Percentiles rank a stretch among this genome's conserved stretches.
Evolutionary conservation across 2,888 invertebrate genomes (phyloP).

Genomic region (Orthosia gothica): DNA sequence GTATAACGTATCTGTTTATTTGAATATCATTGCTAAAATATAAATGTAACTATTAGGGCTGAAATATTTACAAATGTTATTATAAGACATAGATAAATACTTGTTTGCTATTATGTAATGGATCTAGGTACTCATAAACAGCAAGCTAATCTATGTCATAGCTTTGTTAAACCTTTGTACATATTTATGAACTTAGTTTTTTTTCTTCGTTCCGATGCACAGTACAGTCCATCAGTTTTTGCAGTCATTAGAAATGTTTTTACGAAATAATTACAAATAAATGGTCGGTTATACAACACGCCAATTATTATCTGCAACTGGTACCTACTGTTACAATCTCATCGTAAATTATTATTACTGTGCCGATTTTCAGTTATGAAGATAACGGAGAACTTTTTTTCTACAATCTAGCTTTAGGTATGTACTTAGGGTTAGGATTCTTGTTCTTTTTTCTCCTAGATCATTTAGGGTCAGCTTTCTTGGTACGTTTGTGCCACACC

Average conservation of each 20-base stretch:
- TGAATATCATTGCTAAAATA: too few species aligned
- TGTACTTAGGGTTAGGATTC: too few species aligned
- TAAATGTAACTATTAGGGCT: not conserved
- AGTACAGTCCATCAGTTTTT: slow-evolving; percentile 38
- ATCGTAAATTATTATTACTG: slow-evolving; percentile 38
- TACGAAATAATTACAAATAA: slow-evolving; percentile 49
- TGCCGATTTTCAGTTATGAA: slow-evolving; percentile 38
- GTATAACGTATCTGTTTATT: too few species aligned
- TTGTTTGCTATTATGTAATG: not conserved
- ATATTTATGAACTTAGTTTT: not conserved
- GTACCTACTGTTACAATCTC: slow-evolving; percentile 13
- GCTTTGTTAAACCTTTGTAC: slow-evolving; percentile 7
- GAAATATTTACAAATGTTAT: too few species aligned
- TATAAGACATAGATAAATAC: too few species aligned
- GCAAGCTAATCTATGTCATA: not conserved
- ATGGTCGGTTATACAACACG: slow-evolving; percentile 37
- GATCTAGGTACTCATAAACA: not conserved
- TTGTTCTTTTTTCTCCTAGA: too few species aligned
- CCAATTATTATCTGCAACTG: slow-evolving; percentile 46
- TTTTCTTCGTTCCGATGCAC: slow-evolving; percentile 22
- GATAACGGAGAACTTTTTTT: slow-evolving; percentile 13
- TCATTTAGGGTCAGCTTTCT: too few species aligned
- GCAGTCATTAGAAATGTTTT: slow-evolving; percentile 50
- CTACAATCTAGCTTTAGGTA: too few species aligned
- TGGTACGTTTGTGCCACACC: too few species aligned